Evolutionary conservation across 2,888 invertebrate genomes (phyloP), one percentile per base, ranked within the genome.

Genomic region (Agrilus biguttatus): DNA sequence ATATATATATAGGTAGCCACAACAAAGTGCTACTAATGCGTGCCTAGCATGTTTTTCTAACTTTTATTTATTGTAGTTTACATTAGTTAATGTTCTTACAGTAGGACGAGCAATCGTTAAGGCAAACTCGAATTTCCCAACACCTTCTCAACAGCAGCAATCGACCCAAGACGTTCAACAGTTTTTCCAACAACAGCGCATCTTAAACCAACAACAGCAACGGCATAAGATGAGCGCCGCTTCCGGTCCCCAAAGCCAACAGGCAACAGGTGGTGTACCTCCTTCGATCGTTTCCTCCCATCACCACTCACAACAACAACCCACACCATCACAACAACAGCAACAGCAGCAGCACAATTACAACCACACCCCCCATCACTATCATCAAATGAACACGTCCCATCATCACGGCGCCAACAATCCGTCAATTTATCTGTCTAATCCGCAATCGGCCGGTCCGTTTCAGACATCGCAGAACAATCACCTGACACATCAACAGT

Each of bases 41-140:
- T n/a, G n/a, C n/a, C n/a, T n/a, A n/a, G n/a, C n/a, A n/a, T n/a
- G n/a, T n/a, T n/a, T n/a, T n/a, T n/a, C n/a, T n/a, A n/a, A n/a
- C 12, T n/a, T 38, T 19, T 23, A 21, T 13, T 8, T 41, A 8
- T 14, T 33, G 35, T 12, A 17, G 17, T 17, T 17, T 17, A 17
- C 17, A 4, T 33, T 38, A 10, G 7, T 32, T n/a, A n/a, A n/a
- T n/a, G n/a, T 39, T 39, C n/a, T 39, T 32, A 13, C 8, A 45
- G 43, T 52, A 62, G 75, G 75, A 50, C 72, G 75, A 51, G 72
- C 75, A 36, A 75, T 75, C 47, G 73, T 75, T 33, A 76, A 75
- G 58, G 73, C 73, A 12, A 70, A 70, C 50, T 57, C 61, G 43
- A 65, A 61, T 50, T 62, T 60, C 48, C 61, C 67, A 44, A 62